phyloP scores from a whole-genome alignment of 2,797 vertebrate genomes.

The Petrocephalus schoutedeni region DNA sequence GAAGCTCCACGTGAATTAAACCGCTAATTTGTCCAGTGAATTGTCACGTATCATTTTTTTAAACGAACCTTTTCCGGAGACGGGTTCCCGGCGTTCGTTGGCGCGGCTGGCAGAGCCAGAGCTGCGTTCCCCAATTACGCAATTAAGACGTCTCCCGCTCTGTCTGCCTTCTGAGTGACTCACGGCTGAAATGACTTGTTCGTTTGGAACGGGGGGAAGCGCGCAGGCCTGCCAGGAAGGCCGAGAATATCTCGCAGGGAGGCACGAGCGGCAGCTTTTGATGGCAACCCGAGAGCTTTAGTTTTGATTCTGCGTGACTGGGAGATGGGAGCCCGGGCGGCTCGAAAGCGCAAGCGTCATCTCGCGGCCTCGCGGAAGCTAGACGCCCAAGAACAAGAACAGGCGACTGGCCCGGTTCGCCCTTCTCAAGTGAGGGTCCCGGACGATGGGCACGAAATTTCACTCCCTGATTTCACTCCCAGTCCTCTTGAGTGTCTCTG shows the following conservation, averaged over 20 bases:
- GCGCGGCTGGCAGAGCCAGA: background rate
- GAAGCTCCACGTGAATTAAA: background rate
- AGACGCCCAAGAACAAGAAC: background rate
- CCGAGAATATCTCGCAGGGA: background rate
- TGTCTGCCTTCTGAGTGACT: background rate
- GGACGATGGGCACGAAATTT: no score
- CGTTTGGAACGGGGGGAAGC: background rate
- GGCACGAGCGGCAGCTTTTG: background rate
- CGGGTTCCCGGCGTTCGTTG: background rate
- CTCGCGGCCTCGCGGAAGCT: background rate
- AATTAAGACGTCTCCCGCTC: background rate
- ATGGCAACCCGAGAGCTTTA: background rate
- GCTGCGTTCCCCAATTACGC: background rate
- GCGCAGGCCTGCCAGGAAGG: background rate
- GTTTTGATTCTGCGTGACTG: background rate
- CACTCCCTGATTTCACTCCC: background rate
- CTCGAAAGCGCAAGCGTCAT: background rate
- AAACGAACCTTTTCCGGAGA: background rate
- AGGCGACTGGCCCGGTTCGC: background rate
- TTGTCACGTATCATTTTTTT: background rate
- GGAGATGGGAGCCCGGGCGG: background rate
- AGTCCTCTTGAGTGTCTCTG: background rate
- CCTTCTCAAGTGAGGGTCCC: background rate
- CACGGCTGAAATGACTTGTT: background rate
- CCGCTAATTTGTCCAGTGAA: constrained; percentile 11